Evolutionary conservation across 2,113 vertebrate species (phyloP).

Genomic region (Eublepharis macularius): DNA sequence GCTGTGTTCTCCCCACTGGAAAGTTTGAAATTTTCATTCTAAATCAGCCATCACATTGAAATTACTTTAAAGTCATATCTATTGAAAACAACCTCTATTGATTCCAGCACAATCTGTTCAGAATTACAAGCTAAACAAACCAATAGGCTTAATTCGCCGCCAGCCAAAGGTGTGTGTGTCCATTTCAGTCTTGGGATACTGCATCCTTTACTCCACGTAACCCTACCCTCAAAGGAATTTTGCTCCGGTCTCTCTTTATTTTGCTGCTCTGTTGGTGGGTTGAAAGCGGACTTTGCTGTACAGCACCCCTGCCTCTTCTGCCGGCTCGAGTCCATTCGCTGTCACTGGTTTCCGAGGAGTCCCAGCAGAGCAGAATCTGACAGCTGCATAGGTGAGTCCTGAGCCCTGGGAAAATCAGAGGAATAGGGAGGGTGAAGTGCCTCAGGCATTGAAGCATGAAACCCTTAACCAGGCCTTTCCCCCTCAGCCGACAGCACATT

Average conservation of each 20-base stretch:
- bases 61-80: too few species aligned
- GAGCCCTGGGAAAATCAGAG: background rate
- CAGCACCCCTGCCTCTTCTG: background rate
- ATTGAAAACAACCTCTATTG: too few species aligned
- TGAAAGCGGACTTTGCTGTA: background rate
- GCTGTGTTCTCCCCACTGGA: too few species aligned
- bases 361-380: background rate
- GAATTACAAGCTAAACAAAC: too few species aligned
- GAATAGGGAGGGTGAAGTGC: background rate
- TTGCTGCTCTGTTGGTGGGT: background rate
- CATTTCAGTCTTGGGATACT: background rate
- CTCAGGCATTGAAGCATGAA: background rate
- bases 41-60: too few species aligned
- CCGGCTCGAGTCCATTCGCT: background rate
- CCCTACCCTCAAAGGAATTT: background rate
- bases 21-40: too few species aligned
- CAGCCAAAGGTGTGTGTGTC: background rate
- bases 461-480: too few species aligned
- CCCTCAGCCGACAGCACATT: too few species aligned
- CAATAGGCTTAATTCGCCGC: too few species aligned
- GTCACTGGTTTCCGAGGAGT: background rate
- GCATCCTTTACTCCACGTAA: too few species aligned
- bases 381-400: background rate
- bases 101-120: too few species aligned
- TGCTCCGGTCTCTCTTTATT: background rate